Evolutionary conservation across 92 coral and sea anemone genomes (phyloP).

Genomic region (Palythoa caribaeorum): DNA sequence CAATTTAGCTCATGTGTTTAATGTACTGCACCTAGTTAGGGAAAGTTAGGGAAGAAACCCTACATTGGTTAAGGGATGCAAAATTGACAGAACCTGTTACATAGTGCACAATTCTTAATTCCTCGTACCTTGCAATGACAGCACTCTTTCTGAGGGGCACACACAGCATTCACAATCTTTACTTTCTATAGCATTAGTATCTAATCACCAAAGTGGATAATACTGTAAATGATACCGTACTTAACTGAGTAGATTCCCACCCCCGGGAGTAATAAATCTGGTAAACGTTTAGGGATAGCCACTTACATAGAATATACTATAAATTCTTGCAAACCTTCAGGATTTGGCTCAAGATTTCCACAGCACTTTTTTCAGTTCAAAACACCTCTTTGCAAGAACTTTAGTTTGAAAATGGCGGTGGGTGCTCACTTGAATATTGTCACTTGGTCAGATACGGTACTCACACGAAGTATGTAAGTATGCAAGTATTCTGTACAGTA

Average conservation of each 20-base stretch:
- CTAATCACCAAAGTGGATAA: constrained; percentile 20
- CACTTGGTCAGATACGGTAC: neutral
- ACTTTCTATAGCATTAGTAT: constrained; percentile 4
- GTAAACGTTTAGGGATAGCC: neutral
- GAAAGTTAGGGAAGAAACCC: neutral
- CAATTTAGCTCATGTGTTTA: neutral
- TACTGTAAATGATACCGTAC: neutral
- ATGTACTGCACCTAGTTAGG: neutral
- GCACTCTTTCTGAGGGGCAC: constrained; percentile 4
- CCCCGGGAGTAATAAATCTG: neutral
- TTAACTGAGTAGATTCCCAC: neutral
- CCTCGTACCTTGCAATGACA: neutral
- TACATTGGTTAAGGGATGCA: too few species aligned
- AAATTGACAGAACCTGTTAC: too few species aligned
- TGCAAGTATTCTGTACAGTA: constrained; percentile 6
- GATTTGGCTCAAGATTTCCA: neutral
- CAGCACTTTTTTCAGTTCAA: neutral
- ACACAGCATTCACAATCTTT: neutral
- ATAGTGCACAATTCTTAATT: too few species aligned
- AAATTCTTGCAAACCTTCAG: neutral
- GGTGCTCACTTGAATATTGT: neutral
- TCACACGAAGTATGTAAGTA: neutral
- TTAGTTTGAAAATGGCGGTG: neutral
- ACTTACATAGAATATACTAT: neutral
- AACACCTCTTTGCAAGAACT: neutral